A percentile compares a stretch with the other conserved stretches of the same genome.
Conservation (phyloP, 2,888 invertebrate species). For the Arctia plantaginis region DNA sequence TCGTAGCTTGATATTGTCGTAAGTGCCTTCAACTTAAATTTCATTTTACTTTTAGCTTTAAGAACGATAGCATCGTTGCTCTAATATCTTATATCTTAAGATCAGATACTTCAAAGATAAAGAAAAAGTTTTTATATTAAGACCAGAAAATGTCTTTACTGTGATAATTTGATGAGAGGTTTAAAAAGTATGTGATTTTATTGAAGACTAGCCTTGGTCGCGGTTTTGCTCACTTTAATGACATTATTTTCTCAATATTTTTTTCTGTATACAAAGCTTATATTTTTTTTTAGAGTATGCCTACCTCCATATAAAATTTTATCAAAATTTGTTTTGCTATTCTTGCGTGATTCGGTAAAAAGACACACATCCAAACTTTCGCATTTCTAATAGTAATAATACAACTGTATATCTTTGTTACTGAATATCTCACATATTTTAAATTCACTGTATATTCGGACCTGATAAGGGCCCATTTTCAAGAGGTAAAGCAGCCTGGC, state of each 20-base stretch:
- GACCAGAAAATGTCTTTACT: constrained; percentile 2
- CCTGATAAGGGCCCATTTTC: too few species aligned
- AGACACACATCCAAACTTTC: too few species aligned
- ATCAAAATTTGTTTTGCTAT: neutral
- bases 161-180: neutral
- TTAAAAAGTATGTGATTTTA: neutral
- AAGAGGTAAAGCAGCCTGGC: too few species aligned
- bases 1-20: constrained; percentile 55
- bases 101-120: constrained; percentile 27
- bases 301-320: neutral
- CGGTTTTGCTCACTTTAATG: neutral
- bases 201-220: neutral
- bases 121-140: constrained; percentile 3
- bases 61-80: constrained; percentile 25
- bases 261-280: neutral
- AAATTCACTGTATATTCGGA: too few species aligned
- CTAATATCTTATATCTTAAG: constrained; percentile 39
- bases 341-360: too few species aligned
- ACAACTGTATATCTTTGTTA: neutral
- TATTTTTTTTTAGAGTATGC: neutral
- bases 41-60: constrained; percentile 49
- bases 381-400: too few species aligned
- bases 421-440: too few species aligned
- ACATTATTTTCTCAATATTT: neutral
- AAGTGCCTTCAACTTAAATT: constrained; percentile 52